Evolutionary conservation across 2,888 invertebrate species (phyloP).

Genomic region (Xestoiulus laeticollis): DNA sequence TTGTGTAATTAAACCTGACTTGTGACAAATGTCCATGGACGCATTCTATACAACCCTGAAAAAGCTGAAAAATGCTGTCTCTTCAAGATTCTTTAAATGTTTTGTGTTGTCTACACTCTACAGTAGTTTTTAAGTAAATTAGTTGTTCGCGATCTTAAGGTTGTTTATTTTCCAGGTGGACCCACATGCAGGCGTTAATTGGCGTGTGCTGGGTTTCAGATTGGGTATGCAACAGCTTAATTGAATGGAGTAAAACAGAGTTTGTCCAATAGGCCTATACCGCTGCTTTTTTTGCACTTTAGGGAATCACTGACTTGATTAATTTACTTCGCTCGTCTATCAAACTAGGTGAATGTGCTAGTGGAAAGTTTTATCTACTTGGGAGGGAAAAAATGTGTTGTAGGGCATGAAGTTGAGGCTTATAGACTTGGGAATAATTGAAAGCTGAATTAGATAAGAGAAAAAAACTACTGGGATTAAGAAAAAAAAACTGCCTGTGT

Average conservation of each 20-base stretch:
- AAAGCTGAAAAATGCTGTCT: too few relatives aligned
- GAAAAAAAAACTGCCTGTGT: not conserved
- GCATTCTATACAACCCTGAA: too few relatives aligned
- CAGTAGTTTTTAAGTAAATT: not conserved
- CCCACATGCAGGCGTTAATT: not conserved
- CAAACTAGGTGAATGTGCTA: not conserved
- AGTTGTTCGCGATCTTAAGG: not conserved
- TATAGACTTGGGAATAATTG: constrained; percentile 37
- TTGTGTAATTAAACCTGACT: not conserved
- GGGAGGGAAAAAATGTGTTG: not conserved
- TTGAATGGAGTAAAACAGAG: constrained; percentile 3
- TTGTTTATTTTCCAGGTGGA: not conserved
- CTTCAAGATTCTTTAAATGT: too few relatives aligned
- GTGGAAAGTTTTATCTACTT: constrained; percentile 15
- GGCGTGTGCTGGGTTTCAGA: not conserved
- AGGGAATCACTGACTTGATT: constrained; percentile 29
- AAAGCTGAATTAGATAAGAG: constrained; percentile 17
- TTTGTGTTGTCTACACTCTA: too few relatives aligned
- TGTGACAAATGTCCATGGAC: too few relatives aligned
- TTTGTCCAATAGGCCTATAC: constrained; percentile 13
- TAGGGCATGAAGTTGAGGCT: not conserved
- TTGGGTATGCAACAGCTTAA: constrained; percentile 9
- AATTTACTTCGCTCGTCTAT: constrained; percentile 8
- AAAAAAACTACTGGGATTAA: not conserved
- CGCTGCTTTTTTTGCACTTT: constrained; percentile 8